Evolutionary conservation across 2,797 vertebrate species (phyloP).

Genomic region (Acestrorhynchus altus): DNA sequence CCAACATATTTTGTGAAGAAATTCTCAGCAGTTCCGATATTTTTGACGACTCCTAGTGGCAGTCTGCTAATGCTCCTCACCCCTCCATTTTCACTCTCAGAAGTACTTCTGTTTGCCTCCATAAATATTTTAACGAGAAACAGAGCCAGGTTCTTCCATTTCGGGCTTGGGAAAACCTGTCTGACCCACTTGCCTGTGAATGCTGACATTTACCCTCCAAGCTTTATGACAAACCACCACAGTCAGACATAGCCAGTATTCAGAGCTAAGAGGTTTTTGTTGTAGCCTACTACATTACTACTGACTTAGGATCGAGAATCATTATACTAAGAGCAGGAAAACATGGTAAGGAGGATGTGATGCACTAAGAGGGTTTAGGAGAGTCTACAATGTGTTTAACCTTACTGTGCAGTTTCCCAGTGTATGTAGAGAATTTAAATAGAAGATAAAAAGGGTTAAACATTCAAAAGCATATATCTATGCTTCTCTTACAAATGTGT

Average conservation of each 20-base stretch:
- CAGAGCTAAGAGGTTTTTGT: slow-evolving; percentile 13
- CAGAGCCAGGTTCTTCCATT: slow-evolving; percentile 12
- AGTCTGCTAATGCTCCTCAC: neutral
- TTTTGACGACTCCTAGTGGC: too few species aligned
- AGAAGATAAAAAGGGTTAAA: too few species aligned
- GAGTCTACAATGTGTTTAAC: neutral
- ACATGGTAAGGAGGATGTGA: neutral
- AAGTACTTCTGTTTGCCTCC: neutral
- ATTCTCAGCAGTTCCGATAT: too few species aligned
- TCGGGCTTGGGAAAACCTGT: slow-evolving; percentile 33
- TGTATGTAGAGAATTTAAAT: too few species aligned
- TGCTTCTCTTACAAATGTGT: too few species aligned
- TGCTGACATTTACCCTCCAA: slow-evolving; percentile 30
- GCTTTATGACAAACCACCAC: slow-evolving; percentile 17
- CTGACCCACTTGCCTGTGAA: slow-evolving; percentile 54
- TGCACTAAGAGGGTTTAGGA: neutral
- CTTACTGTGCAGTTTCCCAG: neutral
- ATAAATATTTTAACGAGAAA: slow-evolving; percentile 47
- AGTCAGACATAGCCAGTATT: slow-evolving; percentile 17
- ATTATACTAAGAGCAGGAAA: neutral
- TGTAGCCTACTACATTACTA: slow-evolving; percentile 34
- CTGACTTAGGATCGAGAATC: slow-evolving; percentile 7
- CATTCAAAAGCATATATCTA: too few species aligned
- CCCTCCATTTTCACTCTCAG: neutral
- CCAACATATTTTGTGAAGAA: too few species aligned